Evolutionary conservation across 2,113 vertebrate species (phyloP).

Genomic region (Labrus mixtus): DNA sequence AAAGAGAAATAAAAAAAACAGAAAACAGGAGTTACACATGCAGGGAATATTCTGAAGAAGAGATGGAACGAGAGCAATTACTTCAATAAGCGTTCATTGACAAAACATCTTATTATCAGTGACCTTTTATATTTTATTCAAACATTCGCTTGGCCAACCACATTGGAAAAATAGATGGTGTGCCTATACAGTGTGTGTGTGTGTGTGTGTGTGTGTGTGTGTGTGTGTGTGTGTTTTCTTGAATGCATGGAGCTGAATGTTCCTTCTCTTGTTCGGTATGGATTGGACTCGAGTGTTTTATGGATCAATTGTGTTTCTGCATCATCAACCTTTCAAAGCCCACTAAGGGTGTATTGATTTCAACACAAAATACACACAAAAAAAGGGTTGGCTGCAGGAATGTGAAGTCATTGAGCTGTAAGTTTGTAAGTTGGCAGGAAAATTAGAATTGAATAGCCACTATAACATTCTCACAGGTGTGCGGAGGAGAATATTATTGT

Average conservation of each 20-base stretch:
- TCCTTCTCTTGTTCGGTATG: constrained; percentile 44
- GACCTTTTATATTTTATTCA: constrained; percentile 67
- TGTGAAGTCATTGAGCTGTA: constrained; percentile 53
- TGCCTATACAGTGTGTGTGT: not conserved
- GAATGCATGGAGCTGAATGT: constrained; percentile 29
- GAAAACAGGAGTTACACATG: not conserved
- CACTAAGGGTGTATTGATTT: constrained; percentile 62
- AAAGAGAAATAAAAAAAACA: not conserved
- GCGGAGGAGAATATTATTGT: not conserved
- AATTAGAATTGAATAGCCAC: constrained; percentile 51
- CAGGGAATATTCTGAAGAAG: constrained; percentile 17
- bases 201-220: not conserved
- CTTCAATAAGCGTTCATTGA: constrained; percentile 55
- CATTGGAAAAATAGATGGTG: constrained; percentile 25
- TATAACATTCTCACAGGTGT: constrained; percentile 33
- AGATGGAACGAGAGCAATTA: constrained; percentile 56
- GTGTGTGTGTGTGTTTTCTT: not conserved
- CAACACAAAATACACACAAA: constrained; percentile 49
- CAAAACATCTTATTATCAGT: constrained; percentile 59
- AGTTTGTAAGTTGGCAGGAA: constrained; percentile 40
- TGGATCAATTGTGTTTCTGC: constrained; percentile 74
- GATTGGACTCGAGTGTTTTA: constrained; percentile 65
- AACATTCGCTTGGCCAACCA: constrained; percentile 21
- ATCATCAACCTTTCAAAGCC: constrained; percentile 71
- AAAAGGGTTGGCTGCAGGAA: constrained; percentile 41